Evolutionary conservation across 2,888 invertebrate genomes (phyloP).

Genomic region (Heliconius hortense): DNA sequence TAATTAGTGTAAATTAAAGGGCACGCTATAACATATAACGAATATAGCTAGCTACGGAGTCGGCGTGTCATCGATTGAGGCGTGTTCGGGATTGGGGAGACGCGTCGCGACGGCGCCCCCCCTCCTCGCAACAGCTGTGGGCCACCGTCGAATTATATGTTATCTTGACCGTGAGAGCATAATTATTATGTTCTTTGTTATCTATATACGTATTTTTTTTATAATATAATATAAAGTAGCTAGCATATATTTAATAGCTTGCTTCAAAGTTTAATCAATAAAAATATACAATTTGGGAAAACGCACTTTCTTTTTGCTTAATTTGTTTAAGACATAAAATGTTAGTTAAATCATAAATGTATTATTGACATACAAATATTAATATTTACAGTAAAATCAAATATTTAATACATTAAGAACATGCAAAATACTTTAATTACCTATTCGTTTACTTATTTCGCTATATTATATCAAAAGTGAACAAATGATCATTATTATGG

Average conservation of each 20-base stretch:
- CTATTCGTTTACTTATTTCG: neutral
- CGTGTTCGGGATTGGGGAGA: conserved; percentile 59
- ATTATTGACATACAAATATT: neutral
- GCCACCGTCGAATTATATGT: conserved; percentile 58
- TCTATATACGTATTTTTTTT: conserved; percentile 31
- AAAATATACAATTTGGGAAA: neutral
- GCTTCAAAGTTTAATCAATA: neutral
- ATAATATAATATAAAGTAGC: conserved; percentile 17
- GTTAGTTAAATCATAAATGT: neutral
- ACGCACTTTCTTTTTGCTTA: conserved; percentile 5
- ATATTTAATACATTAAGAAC: neutral
- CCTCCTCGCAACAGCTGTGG: conserved; percentile 73
- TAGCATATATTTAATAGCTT: conserved; percentile 9
- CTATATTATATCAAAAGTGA: neutral
- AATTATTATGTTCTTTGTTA: conserved; percentile 52
- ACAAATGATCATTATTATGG: neutral
- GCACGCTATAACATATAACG: conserved; percentile 42
- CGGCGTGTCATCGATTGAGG: conserved; percentile 63
- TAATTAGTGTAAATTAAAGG: conserved; percentile 40
- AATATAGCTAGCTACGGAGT: conserved; percentile 47
- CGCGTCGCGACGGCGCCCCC: conserved; percentile 62
- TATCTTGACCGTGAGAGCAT: conserved; percentile 78
- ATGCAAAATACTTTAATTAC: neutral
- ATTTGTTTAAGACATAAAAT: neutral
- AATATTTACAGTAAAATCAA: neutral